phyloP scores from a whole-genome alignment of 2,888 invertebrate species.

The Operophtera brumata region DNA sequence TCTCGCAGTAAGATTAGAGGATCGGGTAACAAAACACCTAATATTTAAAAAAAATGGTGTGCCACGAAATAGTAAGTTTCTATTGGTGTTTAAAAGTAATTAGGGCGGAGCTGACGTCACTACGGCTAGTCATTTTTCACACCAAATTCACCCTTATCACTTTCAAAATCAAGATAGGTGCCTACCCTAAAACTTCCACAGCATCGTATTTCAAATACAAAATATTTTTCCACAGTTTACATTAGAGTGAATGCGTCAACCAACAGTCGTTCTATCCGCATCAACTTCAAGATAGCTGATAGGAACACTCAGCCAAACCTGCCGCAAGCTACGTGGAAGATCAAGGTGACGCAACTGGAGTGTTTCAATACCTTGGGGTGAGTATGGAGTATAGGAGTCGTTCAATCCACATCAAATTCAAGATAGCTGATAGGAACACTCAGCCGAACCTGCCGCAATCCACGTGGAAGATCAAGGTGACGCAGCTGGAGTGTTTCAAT shows the following conservation, averaged over 20 bases:
- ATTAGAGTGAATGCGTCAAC: slow-evolving; percentile 73
- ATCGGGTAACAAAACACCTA: no score
- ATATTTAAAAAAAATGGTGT: no score
- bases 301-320: slow-evolving; percentile 68
- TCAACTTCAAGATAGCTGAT: slow-evolving; percentile 75
- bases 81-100: no score
- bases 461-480: slow-evolving; percentile 82
- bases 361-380: slow-evolving; percentile 78
- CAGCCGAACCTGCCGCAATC: slow-evolving; percentile 72
- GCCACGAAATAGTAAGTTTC: no score
- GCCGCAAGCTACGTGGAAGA: slow-evolving; percentile 79
- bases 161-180: no score
- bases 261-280: slow-evolving; percentile 65
- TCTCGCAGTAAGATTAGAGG: no score
- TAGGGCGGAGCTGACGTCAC: no score
- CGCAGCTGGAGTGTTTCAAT: slow-evolving; percentile 82
- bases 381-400: slow-evolving; percentile 45
- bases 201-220: no score
- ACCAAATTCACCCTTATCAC: no score
- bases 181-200: no score
- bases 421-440: slow-evolving; percentile 67
- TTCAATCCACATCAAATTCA: slow-evolving; percentile 71
- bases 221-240: slow-evolving; percentile 57
- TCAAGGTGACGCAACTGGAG: slow-evolving; percentile 83
- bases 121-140: no score